Evolutionary conservation across 2,888 invertebrate species (phyloP).

Genomic region (Amiota mariae): DNA sequence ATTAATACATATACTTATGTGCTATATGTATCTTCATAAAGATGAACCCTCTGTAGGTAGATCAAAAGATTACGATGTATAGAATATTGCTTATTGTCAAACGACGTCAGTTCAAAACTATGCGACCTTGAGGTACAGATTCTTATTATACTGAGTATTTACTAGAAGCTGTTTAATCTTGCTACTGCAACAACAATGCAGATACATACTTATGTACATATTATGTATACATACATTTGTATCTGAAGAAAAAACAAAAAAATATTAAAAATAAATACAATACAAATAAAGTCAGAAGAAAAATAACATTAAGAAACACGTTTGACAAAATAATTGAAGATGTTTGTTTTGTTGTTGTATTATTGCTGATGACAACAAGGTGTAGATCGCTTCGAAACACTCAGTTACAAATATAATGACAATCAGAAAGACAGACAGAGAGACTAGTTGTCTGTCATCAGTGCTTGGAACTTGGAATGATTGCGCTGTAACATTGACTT

Average conservation of each 20-base stretch:
- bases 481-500: no score
- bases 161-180: background rate
- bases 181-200: background rate
- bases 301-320: constrained; percentile 56
- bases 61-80: no score
- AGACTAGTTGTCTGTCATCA: background rate
- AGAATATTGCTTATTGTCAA: constrained; percentile 48
- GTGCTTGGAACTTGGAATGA: background rate
- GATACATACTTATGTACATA: background rate
- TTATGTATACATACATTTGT: background rate
- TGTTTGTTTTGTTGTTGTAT: constrained; percentile 17
- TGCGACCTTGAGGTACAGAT: constrained; percentile 65
- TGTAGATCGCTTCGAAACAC: background rate
- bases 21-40: background rate
- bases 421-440: background rate
- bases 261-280: background rate
- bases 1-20: no score
- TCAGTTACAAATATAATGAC: background rate
- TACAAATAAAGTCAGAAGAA: background rate
- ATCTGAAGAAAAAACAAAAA: background rate
- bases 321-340: constrained; percentile 59
- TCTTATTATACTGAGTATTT: constrained; percentile 50
- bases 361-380: background rate
- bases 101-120: constrained; percentile 61
- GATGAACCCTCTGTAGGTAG: background rate